phyloP scores from a whole-genome alignment of 92 coral and sea anemone genomes.

The Hydrozoanthus gracilis region DNA sequence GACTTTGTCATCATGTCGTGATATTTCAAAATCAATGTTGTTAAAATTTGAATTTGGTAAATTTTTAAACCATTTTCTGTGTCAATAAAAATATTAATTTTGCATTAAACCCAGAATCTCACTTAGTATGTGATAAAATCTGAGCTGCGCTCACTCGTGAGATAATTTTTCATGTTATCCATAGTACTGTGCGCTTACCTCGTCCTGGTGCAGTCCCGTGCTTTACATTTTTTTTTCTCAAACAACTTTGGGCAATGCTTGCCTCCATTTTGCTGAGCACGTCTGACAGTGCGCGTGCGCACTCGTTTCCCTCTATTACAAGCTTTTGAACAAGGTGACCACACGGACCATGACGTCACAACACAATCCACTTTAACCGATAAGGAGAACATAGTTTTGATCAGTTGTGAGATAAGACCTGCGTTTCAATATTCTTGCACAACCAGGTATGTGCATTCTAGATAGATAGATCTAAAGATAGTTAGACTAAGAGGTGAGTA shows the following conservation, averaged over 20 bases:
- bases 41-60: no score
- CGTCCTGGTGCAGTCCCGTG: background rate
- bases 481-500: no score
- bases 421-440: no score
- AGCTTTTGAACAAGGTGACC: slow-evolving; percentile 14
- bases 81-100: no score
- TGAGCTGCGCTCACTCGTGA: background rate
- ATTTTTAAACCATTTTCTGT: no score
- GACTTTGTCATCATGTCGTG: no score
- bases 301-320: slow-evolving; percentile 12
- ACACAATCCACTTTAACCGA: background rate
- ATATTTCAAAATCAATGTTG: no score
- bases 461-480: no score
- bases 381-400: background rate
- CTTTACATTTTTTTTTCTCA: background rate
- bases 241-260: background rate
- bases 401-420: no score
- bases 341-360: background rate
- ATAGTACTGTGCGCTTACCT: background rate
- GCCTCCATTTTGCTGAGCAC: slow-evolving; percentile 1
- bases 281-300: slow-evolving; percentile 8
- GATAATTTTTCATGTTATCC: background rate
- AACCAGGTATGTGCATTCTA: no score
- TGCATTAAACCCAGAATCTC: no score
- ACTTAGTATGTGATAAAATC: background rate